Base-by-base conservation (phyloP, 2,888 invertebrate species). In the Parnassius smintheus region DNA sequence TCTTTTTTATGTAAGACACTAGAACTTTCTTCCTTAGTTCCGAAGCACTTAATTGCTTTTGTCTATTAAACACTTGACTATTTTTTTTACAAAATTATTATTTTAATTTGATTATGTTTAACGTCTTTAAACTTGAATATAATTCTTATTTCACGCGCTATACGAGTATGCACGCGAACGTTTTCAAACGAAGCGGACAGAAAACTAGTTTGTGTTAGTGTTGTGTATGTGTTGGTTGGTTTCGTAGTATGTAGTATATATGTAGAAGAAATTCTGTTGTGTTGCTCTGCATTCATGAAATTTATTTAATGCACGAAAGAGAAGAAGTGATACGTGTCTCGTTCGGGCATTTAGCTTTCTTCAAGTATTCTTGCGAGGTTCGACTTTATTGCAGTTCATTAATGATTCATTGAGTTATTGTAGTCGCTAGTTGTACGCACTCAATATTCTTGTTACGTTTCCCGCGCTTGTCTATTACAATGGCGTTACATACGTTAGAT, bases 201-300 rank as follows among this genome's bases (percentile, higher is more conserved):
- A 51, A 59, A 64, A 64, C 59, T 53, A 60, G 60, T 59, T 64
- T 64, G 59, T 35, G 35, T 35, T 25, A 2, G 25, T 25, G 25
- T 25, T 25, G 35, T 35, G 35, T 35, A 7, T 35, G 35, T 35
- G 35, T 35, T 56, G 42, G 56, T 51, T 52, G 42, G 56, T 51
- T 51, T 49, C 13, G 13, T 13, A n/a, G n/a, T 45, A 25, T 44
- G 62, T 57, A 58, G 57, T 58, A 62, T 55, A 35, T 45, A 25
- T 44, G 62, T 57, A 58, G 57, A 54, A 62, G 59, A 35, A 35
- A 35, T 58, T 55, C 51, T 51, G 50, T 56, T 25, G 54, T 59
- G 45, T 55, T 55, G 51, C 50, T 46, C 54, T 52, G 64, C 64
- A 64, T 64, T 64, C 64, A 56, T 56, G 59, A 60, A 64, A 64